Conservation (phyloP, 2,113 vertebrate species). For the Syrmaticus mikado region DNA sequence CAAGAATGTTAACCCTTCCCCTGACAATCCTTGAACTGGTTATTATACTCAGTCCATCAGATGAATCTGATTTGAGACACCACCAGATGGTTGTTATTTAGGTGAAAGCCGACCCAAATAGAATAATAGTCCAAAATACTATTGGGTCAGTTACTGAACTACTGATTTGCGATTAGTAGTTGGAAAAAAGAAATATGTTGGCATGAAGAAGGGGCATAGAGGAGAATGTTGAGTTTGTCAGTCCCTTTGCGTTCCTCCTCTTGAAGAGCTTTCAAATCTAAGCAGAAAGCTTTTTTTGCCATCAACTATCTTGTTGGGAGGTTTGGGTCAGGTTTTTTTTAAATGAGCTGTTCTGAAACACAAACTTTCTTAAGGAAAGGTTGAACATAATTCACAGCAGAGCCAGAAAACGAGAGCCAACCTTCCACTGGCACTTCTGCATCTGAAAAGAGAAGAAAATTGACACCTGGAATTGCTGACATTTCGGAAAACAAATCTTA, state of each 20-base stretch:
- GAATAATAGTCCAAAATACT: constrained; percentile 31
- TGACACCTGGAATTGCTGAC: constrained; percentile 59
- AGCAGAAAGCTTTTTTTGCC: not conserved
- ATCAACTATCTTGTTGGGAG: not conserved
- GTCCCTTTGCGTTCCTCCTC: not conserved
- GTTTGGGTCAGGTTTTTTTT: not conserved
- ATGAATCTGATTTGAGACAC: constrained; percentile 19
- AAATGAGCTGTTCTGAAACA: constrained; percentile 36
- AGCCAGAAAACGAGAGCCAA: constrained; percentile 32
- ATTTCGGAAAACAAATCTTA: constrained; percentile 42
- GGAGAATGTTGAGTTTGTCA: not conserved
- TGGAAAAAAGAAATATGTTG: constrained; percentile 46
- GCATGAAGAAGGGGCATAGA: constrained; percentile 17
- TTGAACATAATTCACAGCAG: not conserved
- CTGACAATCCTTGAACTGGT: constrained; percentile 59
- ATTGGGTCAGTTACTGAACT: constrained; percentile 33
- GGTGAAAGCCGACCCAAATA: constrained; percentile 33
- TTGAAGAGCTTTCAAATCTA: constrained; percentile 3
- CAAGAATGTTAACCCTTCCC: constrained; percentile 68
- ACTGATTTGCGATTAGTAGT: constrained; percentile 47
- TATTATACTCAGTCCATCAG: constrained; percentile 49
- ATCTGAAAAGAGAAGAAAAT: constrained; percentile 26
- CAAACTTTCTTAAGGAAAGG: constrained; percentile 4
- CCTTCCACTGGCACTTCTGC: not conserved
- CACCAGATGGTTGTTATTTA: constrained; percentile 67